These are phyloP conservation scores for Telmatherina bonti DNA, from an alignment of 2,797 vertebrate species.

Conservation along the genomic window DNA sequence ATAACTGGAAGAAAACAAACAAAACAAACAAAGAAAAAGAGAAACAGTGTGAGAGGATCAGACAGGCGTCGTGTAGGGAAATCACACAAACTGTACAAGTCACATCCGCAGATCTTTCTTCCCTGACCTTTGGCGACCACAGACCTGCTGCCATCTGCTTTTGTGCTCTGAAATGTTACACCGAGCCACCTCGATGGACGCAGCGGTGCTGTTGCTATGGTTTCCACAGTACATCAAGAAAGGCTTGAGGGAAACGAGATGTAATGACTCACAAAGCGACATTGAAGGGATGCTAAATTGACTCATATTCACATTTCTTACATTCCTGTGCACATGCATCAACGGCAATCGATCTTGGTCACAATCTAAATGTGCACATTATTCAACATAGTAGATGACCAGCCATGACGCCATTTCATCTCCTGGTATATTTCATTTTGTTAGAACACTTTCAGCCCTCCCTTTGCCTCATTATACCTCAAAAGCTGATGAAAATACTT, in stretches of 20 bases:
- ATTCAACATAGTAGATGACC: conserved; percentile 43
- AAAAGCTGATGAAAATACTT: conserved; percentile 45
- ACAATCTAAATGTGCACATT: conserved; percentile 49
- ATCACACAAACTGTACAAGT: conserved; percentile 8
- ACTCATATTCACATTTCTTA: conserved; percentile 52
- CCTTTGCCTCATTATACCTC: conserved; percentile 41
- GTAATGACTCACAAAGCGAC: conserved; percentile 65
- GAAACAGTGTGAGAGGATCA: not conserved
- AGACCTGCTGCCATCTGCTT: conserved; percentile 46
- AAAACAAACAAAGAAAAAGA: conserved; percentile 1
- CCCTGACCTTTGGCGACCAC: conserved; percentile 35
- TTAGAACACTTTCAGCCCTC: conserved; percentile 46
- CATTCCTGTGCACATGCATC: conserved; percentile 34
- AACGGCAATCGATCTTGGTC: conserved; percentile 55
- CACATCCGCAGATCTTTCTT: conserved; percentile 3
- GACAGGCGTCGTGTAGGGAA: not conserved
- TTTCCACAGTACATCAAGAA: conserved; percentile 50
- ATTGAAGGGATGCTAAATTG: conserved; percentile 44
- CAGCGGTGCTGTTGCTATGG: conserved; percentile 63
- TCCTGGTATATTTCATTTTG: conserved; percentile 60
- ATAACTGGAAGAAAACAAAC: conserved; percentile 83
- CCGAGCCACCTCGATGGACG: conserved; percentile 53
- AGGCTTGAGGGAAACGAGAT: conserved; percentile 28
- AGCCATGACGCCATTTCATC: conserved; percentile 42
- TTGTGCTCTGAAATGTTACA: conserved; percentile 38